phyloP scores from a whole-genome alignment of 2,888 invertebrate species.

The Lumbricus terrestris region DNA sequence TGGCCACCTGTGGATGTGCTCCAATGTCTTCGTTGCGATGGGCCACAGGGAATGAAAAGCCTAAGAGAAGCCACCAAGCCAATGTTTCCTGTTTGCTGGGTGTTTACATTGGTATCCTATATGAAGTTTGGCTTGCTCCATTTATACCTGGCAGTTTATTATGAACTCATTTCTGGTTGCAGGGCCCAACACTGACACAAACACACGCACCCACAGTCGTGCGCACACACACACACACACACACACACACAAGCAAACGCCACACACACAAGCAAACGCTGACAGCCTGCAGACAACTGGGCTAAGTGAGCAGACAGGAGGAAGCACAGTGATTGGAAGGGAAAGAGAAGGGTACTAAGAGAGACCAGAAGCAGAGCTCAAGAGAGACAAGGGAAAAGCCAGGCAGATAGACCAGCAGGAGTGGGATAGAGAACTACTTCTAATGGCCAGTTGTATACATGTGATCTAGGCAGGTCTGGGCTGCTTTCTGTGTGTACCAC shows the following conservation, averaged over 20 bases:
- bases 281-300: not conserved
- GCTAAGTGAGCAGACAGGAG: not conserved
- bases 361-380: not conserved
- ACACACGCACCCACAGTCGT: too few relatives aligned
- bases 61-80: not conserved
- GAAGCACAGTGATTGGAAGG: not conserved
- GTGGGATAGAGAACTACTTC: not conserved
- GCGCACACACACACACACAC: not conserved
- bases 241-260: too few relatives aligned
- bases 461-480: too few relatives aligned
- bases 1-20: too few relatives aligned
- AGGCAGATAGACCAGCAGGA: not conserved
- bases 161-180: not conserved
- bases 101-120: not conserved
- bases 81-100: not conserved
- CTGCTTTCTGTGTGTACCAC: too few relatives aligned
- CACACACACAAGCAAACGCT: not conserved
- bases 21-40: too few relatives aligned
- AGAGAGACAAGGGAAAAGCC: not conserved
- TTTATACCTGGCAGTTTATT: not conserved
- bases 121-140: not conserved
- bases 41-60: too few relatives aligned
- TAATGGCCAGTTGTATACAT: not conserved
- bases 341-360: not conserved
- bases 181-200: not conserved